Evolutionary conservation across 2,888 invertebrate genomes (phyloP).

Genomic region (Pediacus dermestoides): DNA sequence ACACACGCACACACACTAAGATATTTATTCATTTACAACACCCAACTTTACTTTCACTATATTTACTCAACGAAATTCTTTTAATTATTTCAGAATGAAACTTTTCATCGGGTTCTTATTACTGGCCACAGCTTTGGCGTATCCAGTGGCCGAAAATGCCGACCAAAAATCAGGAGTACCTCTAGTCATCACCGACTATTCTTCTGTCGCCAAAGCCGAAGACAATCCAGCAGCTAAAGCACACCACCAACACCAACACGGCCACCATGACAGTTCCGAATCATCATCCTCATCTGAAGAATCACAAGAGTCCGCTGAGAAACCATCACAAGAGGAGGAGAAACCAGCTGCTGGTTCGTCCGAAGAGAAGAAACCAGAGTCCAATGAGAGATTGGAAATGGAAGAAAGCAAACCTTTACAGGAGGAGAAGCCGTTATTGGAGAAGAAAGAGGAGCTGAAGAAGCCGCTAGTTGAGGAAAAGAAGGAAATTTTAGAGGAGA

Average conservation of each 20-base stretch:
- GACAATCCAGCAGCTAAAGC: too few species aligned
- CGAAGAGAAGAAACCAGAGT: constrained; percentile 6
- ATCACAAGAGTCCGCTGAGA: constrained; percentile 38
- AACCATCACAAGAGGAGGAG: constrained; percentile 27
- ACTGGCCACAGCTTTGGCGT: constrained; percentile 53
- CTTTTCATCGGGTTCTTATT: constrained; percentile 60
- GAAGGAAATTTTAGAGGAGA: too few species aligned
- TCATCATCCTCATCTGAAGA: constrained; percentile 35
- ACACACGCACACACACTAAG: too few species aligned
- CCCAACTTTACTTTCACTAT: too few species aligned
- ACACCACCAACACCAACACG: constrained; percentile 21
- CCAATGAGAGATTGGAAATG: too few species aligned
- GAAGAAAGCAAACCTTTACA: too few species aligned
- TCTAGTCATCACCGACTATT: constrained; percentile 48
- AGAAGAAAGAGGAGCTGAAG: too few species aligned
- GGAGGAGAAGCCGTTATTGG: too few species aligned
- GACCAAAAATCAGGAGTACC: constrained; percentile 36
- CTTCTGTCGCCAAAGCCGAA: constrained; percentile 46
- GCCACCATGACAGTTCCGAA: constrained; percentile 28
- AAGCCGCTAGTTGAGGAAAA: too few species aligned
- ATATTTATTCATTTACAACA: too few species aligned
- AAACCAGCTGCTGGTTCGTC: constrained; percentile 8
- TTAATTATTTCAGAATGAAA: constrained; percentile 60
- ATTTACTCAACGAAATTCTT: too few species aligned
- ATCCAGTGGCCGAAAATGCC: constrained; percentile 59